phyloP scores from a whole-genome alignment of 2,797 vertebrate species.

The Oryzias sinensis region DNA sequence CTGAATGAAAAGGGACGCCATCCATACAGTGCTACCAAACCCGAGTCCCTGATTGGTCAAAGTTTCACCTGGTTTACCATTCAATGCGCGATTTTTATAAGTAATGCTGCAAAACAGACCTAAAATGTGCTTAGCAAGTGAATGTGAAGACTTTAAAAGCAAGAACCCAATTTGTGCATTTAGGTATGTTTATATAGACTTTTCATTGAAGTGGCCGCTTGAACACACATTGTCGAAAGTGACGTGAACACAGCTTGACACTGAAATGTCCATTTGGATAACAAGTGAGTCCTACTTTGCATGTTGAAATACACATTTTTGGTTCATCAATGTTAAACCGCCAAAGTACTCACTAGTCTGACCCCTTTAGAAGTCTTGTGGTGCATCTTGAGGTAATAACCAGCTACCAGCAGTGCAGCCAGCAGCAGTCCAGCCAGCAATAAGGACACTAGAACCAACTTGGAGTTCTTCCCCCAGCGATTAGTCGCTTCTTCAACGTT shows the following conservation, averaged over 20 bases:
- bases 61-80: too few relatives aligned
- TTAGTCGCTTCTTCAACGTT: slow-evolving; percentile 64
- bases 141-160: too few relatives aligned
- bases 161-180: too few relatives aligned
- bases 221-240: too few relatives aligned
- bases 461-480: slow-evolving; percentile 71
- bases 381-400: slow-evolving; percentile 85
- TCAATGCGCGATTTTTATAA: too few relatives aligned
- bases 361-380: slow-evolving; percentile 85
- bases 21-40: too few relatives aligned
- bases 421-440: slow-evolving; percentile 86
- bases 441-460: slow-evolving; percentile 86
- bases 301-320: neutral
- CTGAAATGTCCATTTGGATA: neutral
- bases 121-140: too few relatives aligned
- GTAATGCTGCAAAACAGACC: too few relatives aligned
- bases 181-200: too few relatives aligned
- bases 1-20: too few relatives aligned
- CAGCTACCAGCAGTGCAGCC: slow-evolving; percentile 82
- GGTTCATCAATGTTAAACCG: neutral
- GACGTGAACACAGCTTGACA: neutral
- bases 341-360: slow-evolving; percentile 84
- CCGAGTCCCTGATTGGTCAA: too few relatives aligned
- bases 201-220: too few relatives aligned
- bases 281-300: neutral